Evolutionary conservation across 1,140 invertebrate species (phyloP), one percentile per base, ranked within the genome.

Genomic region (Penaeus indicus): DNA sequence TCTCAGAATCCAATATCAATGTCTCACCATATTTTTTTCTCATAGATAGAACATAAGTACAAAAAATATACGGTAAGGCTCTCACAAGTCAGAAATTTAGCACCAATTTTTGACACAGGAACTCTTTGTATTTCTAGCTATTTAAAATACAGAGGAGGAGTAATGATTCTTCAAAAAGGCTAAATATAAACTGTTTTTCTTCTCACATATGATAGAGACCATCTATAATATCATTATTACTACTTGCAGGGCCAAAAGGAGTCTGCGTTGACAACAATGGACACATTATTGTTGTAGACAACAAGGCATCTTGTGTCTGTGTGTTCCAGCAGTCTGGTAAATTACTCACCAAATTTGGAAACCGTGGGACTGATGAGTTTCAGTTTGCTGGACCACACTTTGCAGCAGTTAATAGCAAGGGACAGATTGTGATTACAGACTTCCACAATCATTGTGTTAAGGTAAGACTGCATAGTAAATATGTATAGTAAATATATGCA

Each of bases 351-450:
- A 92, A 93, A 88, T 93, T 94, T 90, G 93, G 92, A 86, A 92
- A 92, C 75, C 86, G 92, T 22, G 93, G 92, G 21, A 92, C 91
- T 75, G 92, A 92, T 60, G 91, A 93, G 60, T 92, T 93, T 72
- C 93, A 95, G 90, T 94, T 95, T 91, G 94, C 94, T 38, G 94
- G 94, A 32, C 94, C 94, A 19, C 94, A 95, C 91, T 95, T 94
- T 91, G 93, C 94, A 22, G 94, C 94, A 27, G 93, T 95, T 42
- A 94, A 94, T 91, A 92, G 92, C 60, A 93, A 92, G 91, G 93
- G 93, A 60, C 93, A 94, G 84, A 94, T 95, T 89, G 92, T 94
- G 61, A 92, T 95, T 10, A 93, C 94, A 21, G 94, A 95, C 91
- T 95, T 95, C 92, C 94, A 95, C 91, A 94, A 95, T 91, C 94